Conservation (phyloP, 2,113 vertebrate species). For the Leucopsar rothschildi region DNA sequence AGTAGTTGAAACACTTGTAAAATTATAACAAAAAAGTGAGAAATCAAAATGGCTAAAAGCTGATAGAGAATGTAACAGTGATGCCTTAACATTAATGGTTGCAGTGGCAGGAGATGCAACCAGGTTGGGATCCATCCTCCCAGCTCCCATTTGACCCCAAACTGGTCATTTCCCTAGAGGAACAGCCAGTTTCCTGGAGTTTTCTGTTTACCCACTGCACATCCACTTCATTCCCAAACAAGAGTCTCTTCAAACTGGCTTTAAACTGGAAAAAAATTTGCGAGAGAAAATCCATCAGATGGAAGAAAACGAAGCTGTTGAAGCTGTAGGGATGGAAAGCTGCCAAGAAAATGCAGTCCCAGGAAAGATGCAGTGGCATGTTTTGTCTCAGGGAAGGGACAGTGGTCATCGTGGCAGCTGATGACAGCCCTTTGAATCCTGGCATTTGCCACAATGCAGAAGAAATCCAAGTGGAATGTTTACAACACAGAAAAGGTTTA, state of each 20-base stretch:
- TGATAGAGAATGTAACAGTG: background rate
- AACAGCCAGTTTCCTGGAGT: background rate
- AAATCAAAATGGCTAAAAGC: background rate
- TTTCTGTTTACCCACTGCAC: background rate
- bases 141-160: background rate
- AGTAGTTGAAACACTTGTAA: background rate
- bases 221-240: background rate
- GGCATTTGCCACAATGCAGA: background rate
- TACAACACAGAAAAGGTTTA: background rate
- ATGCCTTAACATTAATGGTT: background rate
- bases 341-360: background rate
- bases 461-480: background rate
- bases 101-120: background rate
- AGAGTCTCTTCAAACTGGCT: background rate
- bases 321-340: background rate
- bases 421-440: background rate
- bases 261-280: background rate
- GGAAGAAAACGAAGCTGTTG: background rate
- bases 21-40: background rate
- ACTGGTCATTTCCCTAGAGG: background rate
- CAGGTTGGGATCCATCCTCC: background rate
- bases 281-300: background rate
- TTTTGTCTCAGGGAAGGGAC: constrained; percentile 4
- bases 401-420: background rate
- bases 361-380: background rate